Base-by-base conservation (phyloP, 2,888 invertebrate genomes). In the Polymixis flavicincta region DNA sequence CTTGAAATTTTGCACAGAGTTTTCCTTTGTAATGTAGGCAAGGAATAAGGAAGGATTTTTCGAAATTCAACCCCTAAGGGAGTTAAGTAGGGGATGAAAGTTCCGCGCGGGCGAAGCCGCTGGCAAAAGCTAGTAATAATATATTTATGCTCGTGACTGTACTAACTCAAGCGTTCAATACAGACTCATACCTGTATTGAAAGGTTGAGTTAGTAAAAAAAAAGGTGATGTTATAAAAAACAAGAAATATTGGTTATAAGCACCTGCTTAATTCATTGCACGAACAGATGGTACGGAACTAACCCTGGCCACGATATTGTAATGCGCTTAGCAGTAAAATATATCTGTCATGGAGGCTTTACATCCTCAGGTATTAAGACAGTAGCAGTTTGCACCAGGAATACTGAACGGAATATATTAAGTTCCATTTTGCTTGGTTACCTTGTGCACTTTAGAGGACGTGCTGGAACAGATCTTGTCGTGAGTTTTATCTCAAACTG, bases 271-370 rank as follows among this genome's bases (percentile, higher is more conserved):
- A 9, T 63, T 25, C 17, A n/a, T 42, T 42, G 61, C 17, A 42
- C 14, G n/a, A 59, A 32, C 63, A 74, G 54, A 63, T 71, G 48
- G 17, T 7, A 25, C 50, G 2, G 32, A 55, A 37, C 65, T 77
- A 77, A 80, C 73, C 71, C 72, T 65, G 1, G 9, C 55, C 42
- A 32, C 60, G 73, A 63, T 76, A 64, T 71, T 32, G 61, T 72
- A 83, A 83, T 83, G 69, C 75, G 77, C 77, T 64, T 72, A 55
- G 14, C 74, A 28, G 48, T 14, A 42, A 55, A 74, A 50, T 74
- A 28, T 64, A 74, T n/a, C 17, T 55, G 25, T 48, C 25, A 55
- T 74, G 55, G 11, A 64, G 11, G 1, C 37, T 74, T 48, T 48
- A n/a, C n/a, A 28, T 64, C 48, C 17, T 48, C 37, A 57, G 64